Conservation (phyloP, 2,113 vertebrate species). For the Chamaea fasciata region DNA sequence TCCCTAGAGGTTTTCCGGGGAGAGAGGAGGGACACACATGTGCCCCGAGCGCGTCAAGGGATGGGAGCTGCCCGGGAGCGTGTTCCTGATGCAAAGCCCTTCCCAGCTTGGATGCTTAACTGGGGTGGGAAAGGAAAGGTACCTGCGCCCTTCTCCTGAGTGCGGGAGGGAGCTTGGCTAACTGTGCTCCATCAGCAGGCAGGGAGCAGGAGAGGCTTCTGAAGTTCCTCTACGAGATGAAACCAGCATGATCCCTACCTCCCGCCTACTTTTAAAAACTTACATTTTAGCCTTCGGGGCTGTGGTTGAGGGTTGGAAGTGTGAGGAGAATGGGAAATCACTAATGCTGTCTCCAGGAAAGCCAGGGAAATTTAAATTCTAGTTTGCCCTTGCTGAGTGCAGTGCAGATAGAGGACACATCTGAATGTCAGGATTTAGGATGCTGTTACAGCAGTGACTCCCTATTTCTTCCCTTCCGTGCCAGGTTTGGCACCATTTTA, state of each 20-base stretch:
- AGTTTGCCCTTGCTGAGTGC: not conserved
- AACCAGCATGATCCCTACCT: not conserved
- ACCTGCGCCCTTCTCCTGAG: rapidly evolving
- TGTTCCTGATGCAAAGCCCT: not conserved
- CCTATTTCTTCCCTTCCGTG: not conserved
- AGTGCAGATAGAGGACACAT: not conserved
- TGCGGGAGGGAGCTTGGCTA: not conserved
- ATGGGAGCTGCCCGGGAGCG: not conserved
- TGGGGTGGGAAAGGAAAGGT: not conserved
- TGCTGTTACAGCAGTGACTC: not conserved
- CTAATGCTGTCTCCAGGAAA: rapidly evolving
- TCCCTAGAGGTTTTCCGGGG: too few species aligned
- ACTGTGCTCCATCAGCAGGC: not conserved
- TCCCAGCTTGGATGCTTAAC: not conserved
- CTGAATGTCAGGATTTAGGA: not conserved
- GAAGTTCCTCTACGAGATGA: not conserved
- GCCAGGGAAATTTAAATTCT: not conserved
- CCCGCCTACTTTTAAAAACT: too few species aligned
- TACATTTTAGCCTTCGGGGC: not conserved
- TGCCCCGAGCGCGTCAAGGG: not conserved
- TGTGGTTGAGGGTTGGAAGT: not conserved
- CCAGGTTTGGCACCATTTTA: not conserved
- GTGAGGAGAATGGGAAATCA: not conserved
- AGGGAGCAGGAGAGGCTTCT: not conserved
- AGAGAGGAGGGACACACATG: too few species aligned